These are phyloP conservation scores for Ophonus ardosiacus DNA, from an alignment of 2,888 invertebrate species.

Conservation along the genomic window DNA sequence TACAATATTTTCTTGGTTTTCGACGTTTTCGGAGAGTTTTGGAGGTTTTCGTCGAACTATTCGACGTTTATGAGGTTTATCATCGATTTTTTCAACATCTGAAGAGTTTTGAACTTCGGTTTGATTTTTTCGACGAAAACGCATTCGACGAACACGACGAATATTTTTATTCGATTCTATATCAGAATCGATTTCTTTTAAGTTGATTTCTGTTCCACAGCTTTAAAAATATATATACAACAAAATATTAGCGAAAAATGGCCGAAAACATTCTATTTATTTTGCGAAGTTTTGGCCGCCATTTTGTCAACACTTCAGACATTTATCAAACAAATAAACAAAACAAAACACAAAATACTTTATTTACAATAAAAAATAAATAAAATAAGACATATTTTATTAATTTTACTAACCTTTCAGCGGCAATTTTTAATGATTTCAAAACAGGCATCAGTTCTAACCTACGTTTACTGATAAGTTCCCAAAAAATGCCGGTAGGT, in stretches of 20 bases:
- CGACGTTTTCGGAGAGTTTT: conserved; percentile 22
- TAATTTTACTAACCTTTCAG: conserved; percentile 80
- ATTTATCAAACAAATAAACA: too few species aligned
- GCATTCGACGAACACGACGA: conserved; percentile 65
- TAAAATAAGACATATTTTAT: too few species aligned
- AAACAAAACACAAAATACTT: background rate
- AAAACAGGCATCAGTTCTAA: conserved; percentile 86
- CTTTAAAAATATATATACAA: conserved; percentile 71
- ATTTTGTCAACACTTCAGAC: too few species aligned
- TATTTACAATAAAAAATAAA: conserved; percentile 69
- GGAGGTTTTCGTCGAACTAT: background rate
- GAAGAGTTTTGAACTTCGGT: too few species aligned
- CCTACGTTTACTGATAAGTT: conserved; percentile 84
- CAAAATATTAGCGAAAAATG: background rate
- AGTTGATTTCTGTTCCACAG: conserved; percentile 79
- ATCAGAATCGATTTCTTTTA: conserved; percentile 85
- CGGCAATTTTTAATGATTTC: conserved; percentile 82
- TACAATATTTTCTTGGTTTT: conserved; percentile 50
- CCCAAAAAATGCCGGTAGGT: conserved; percentile 89
- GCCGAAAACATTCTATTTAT: background rate
- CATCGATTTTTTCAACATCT: background rate
- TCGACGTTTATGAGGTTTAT: background rate
- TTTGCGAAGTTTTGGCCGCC: too few species aligned
- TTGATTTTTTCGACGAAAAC: background rate
- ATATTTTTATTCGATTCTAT: conserved; percentile 77